Percentiles rank a stretch among this genome's conserved stretches.
Conservation (phyloP, 2,888 invertebrate genomes). For the Blera fallax region DNA sequence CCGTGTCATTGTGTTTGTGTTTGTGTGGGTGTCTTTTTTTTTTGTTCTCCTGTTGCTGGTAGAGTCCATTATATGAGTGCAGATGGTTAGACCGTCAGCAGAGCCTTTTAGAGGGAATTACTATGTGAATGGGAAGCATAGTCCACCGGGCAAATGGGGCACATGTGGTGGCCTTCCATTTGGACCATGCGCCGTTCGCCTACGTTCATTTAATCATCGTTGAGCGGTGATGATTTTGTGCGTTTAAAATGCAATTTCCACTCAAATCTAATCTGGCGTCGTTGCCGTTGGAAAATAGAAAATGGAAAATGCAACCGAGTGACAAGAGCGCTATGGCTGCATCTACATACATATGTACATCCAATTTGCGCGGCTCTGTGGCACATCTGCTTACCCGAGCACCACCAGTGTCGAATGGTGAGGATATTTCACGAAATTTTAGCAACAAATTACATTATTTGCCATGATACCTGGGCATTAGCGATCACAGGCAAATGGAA, state of each 20-base stretch:
- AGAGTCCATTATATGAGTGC: conserved; percentile 34
- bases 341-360: conserved; percentile 48
- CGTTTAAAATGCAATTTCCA: conserved; percentile 71
- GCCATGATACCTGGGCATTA: conserved; percentile 68
- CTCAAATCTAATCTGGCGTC: conserved; percentile 61
- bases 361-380: conserved; percentile 61
- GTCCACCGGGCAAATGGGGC: conserved; percentile 39
- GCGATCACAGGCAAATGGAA: conserved; percentile 62
- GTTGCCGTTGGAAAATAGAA: background rate
- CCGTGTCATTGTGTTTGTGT: conserved; percentile 45
- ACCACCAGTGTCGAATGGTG: background rate
- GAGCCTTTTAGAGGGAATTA: conserved; percentile 56
- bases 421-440: conserved; percentile 72
- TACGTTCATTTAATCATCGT: conserved; percentile 66
- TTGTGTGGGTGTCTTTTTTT: background rate
- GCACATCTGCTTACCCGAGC: conserved; percentile 59
- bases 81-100: conserved; percentile 12
- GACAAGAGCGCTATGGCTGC: conserved; percentile 37
- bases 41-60: conserved; percentile 36
- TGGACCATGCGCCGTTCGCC: background rate
- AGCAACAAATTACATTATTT: conserved; percentile 70
- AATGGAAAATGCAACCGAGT: conserved; percentile 45
- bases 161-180: conserved; percentile 34
- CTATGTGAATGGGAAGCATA: conserved; percentile 9
- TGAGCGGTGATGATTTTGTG: conserved; percentile 67